These are phyloP conservation scores for Rhodophaea formosa DNA, from an alignment of 2,888 invertebrate genomes.

Conservation along the genomic window DNA sequence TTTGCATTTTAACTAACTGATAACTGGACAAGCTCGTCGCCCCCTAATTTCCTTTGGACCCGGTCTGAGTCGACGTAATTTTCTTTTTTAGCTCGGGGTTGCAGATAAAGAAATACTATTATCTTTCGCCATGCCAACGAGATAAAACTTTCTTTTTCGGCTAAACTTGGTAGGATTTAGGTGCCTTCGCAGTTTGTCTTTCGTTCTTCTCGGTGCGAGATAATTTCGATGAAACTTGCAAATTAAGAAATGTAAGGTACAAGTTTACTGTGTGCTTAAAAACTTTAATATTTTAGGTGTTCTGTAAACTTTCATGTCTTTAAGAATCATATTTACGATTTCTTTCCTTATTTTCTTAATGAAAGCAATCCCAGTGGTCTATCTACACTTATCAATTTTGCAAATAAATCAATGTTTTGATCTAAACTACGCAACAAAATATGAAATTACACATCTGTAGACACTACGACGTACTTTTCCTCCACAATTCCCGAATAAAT, in stretches of 20 bases:
- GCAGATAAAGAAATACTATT: conserved; percentile 55
- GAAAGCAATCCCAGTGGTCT: too few species aligned
- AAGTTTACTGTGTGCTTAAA: neutral
- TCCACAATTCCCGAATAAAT: conserved; percentile 62
- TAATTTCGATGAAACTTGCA: neutral
- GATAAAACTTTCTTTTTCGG: conserved; percentile 47
- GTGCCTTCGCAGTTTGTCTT: conserved; percentile 20
- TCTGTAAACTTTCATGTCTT: conserved; percentile 23
- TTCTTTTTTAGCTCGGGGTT: conserved; percentile 50
- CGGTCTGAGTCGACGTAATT: conserved; percentile 54
- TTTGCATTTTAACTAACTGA: conserved; percentile 78
- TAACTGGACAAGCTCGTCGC: conserved; percentile 59
- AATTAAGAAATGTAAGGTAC: conserved; percentile 25
- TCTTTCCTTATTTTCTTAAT: too few species aligned
- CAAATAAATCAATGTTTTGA: too few species aligned
- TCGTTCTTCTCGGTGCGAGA: conserved; percentile 3
- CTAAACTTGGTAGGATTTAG: conserved; percentile 39
- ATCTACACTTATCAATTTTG: too few species aligned
- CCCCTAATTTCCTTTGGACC: conserved; percentile 58
- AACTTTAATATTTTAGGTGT: neutral
- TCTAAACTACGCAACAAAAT: too few species aligned
- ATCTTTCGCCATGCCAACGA: conserved; percentile 48
- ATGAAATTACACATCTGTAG: conserved; percentile 33
- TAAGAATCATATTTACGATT: too few species aligned
- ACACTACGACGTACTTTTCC: conserved; percentile 39